These are phyloP conservation scores for Cariama cristata DNA, from an alignment of 2,113 vertebrate species.

Conservation along the genomic window DNA sequence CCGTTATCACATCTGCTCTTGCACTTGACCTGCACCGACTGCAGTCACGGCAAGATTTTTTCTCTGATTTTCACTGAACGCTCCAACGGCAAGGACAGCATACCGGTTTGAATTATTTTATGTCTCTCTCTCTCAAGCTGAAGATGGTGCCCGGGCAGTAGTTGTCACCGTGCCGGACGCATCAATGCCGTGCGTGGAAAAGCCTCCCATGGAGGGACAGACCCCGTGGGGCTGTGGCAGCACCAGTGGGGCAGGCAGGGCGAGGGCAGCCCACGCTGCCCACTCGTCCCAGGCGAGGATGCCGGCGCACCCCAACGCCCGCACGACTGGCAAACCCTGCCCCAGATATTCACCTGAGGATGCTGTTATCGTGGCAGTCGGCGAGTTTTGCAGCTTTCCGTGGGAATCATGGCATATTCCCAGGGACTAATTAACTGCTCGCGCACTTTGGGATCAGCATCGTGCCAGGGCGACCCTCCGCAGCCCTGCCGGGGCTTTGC, in stretches of 20 bases:
- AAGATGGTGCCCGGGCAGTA: neutral
- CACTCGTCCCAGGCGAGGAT: no score
- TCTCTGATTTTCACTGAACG: fast-evolving
- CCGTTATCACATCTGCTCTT: neutral
- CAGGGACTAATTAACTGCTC: neutral
- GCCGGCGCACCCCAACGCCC: neutral
- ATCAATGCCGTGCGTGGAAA: neutral
- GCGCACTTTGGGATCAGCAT: neutral
- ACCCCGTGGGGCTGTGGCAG: neutral
- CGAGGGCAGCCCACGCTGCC: neutral
- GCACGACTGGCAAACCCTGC: fast-evolving
- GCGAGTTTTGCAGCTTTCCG: neutral
- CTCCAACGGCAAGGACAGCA: fast-evolving
- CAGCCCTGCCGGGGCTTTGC: neutral
- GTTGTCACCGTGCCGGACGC: fast-evolving
- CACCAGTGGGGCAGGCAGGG: neutral
- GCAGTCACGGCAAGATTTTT: fast-evolving
- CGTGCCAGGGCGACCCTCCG: neutral
- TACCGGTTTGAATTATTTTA: fast-evolving
- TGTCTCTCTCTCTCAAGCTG: neutral
- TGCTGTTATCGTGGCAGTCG: neutral
- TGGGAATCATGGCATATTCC: neutral
- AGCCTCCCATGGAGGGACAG: neutral
- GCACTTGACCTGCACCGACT: neutral
- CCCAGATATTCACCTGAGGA: neutral